Evolutionary conservation across 2,113 vertebrate species (phyloP), one percentile per base, ranked within the genome.

Genomic region (Theristicus caerulescens): DNA sequence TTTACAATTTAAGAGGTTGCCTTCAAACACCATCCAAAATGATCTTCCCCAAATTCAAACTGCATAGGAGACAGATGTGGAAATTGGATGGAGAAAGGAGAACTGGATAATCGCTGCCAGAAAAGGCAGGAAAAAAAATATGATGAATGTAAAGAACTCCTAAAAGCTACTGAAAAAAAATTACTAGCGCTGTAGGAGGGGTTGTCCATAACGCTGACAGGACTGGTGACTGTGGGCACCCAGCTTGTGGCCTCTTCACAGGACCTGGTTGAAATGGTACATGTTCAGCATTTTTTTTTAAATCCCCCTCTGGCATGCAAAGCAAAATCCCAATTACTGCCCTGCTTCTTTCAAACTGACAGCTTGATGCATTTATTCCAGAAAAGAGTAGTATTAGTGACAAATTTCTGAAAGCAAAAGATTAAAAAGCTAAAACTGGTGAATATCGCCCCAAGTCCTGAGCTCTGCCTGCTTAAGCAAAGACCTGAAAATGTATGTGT

Each of bases 391-490:
- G 65, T 22, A 78, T 26, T 55, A 62, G 19, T 64, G 62, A 72
- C 31, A 85, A 90, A 65, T 82, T 93, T 47, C 58, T 83, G 87
- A 82, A 94, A 91, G 46, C 34, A 47, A 93, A 94, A 77, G 7
- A 57, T 79, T 4, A 40, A 82, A 85, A 93, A 72, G 40, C n/a
- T 80, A 31, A 85, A 67, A 51, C 13, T 0, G 0, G 38, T 88
- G n/a, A 86, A 70, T 77, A 95, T 97, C 93, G 2, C 95, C 96
- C 94, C 97, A 97, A 96, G 96, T 97, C 97, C 97, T 94, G 94
- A 95, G 96, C 97, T 97, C 97, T 97, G 93, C 90, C 57, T 93
- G 32, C 66, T 78, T 96, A 92, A 90, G 38, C 82, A 87, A 94
- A 95, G 80, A 88, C 94, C 97, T 97, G 87, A 92, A 91, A 92